Evolutionary conservation across 2,888 invertebrate genomes (phyloP), one percentile per base, ranked within the genome.

Genomic region (Gastracanthus pulcherrimus): DNA sequence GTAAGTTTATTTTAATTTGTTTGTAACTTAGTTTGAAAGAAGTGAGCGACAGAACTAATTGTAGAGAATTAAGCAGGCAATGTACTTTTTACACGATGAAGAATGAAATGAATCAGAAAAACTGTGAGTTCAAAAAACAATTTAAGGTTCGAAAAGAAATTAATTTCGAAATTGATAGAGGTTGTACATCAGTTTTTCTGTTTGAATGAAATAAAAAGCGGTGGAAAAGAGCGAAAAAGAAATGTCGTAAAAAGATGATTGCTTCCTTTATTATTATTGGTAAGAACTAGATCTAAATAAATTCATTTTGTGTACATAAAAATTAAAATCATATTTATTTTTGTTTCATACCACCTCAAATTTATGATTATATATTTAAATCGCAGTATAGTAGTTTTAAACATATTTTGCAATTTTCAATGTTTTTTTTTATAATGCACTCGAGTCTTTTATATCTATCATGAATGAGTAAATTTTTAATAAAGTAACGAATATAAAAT

Each of bases 1-100:
- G 66, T 76, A 88, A 88, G 87, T 87, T 89, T 89, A 89, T 89
- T 89, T 89, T 89, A 89, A 89, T 89, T 89, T 89, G 88, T 89
- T 86, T 88, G 87, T 89, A 88, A 87, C 83, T 87, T 87, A 88
- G 87, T 86, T 86, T 87, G 86, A 86, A 80, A 80, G 84, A 82
- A 84, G 78, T 75, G 81, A 84, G 80, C 76, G 45, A 81, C 66
- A 45, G 67, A 80, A 85, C 79, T 84, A 85, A 86, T 80, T 84
- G 82, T 88, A 88, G 84, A 86, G 77, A 83, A 85, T 85, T 88
- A 88, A 89, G 87, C 86, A 88, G 88, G 88, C 90, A 89, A 88
- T 89, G 87, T 90, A 88, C 88, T 89, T 89, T 90, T 89, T 89
- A 89, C 88, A 87, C 84, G 83, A 84, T 81, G 76, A 81, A 81